Base-by-base conservation (phyloP, 2,888 invertebrate genomes). In the Tipula lateralis region DNA sequence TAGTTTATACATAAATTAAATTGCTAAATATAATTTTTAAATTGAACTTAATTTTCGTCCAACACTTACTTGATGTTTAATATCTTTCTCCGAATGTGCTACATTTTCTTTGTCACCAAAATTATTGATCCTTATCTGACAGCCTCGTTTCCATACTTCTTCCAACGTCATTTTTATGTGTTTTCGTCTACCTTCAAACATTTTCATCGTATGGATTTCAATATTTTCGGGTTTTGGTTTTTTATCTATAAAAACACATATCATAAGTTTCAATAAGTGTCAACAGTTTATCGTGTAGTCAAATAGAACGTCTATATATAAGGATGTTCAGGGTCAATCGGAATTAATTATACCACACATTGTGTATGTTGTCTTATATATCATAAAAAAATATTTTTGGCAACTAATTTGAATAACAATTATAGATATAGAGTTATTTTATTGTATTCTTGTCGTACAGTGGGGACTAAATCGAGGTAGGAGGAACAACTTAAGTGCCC, bases 141-240 rank as follows among this genome's bases (percentile, higher is more conserved):
- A 93, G 87, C 92, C 93, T 87, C 92, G 91, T 87, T 92, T 92
- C 95, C 95, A 95, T 88, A 94, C 93, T 86, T 93, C 92, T 88
- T 92, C 90, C 88, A 95, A 89, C 86, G 92, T 92, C 87, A 92
- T 92, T 89, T 91, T 92, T 86, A 92, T 90, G 87, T 93, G 92
- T 89, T 93, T 93, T 89, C 92, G 92, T 86, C 93, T 89, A 85
- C 91, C 91, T 85, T 89, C 88, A 32, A 88, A 88, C 86, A 89
- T 89, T 88, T 90, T 90, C 85, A 94, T 91, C 86, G 93, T 93
- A 91, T 92, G 94, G 88, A 94, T 92, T 87, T 93, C 93, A 91
- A 94, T 92, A 91, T 93, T 92, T 89, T 94, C 93, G 89, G 94
- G 92, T 91, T 93, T 93, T 91, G 94, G 93, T 91, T 94, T 94